Conservation (phyloP, 2,888 invertebrate species). For the Acrobasis repandana region DNA sequence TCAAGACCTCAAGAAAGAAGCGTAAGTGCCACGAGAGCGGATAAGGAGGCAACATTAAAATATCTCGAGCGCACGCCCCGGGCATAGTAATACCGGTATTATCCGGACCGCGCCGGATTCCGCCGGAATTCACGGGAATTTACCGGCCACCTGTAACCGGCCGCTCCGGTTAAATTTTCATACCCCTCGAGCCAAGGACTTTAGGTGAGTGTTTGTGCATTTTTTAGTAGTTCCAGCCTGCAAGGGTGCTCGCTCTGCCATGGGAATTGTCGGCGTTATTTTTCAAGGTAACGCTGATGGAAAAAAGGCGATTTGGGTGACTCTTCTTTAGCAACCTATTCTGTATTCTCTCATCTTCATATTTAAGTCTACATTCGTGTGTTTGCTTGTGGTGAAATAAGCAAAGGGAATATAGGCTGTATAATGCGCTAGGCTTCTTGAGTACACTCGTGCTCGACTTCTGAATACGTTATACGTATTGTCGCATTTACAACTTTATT, state of each 20-base stretch:
- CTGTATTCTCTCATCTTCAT: background rate
- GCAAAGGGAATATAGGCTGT: slow-evolving; percentile 5
- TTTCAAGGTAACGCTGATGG: slow-evolving; percentile 18
- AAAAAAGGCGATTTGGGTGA: slow-evolving; percentile 21
- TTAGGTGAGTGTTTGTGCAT: slow-evolving; percentile 60
- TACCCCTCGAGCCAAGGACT: slow-evolving; percentile 50
- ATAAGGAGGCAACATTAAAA: slow-evolving; percentile 37
- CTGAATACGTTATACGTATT: slow-evolving; percentile 14
- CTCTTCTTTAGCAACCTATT: background rate
- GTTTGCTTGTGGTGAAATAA: background rate
- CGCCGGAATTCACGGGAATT: slow-evolving; percentile 56
- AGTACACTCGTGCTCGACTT: slow-evolving; percentile 8
- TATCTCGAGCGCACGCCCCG: slow-evolving; percentile 36
- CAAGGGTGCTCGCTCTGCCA: slow-evolving; percentile 19
- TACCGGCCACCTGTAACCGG: slow-evolving; percentile 71
- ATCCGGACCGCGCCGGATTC: slow-evolving; percentile 53
- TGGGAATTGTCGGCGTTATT: slow-evolving; percentile 22
- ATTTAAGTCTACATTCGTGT: background rate
- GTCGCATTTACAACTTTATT: slow-evolving; percentile 17
- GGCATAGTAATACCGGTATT: slow-evolving; percentile 47
- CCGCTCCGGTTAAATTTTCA: slow-evolving; percentile 62
- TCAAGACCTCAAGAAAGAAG: slow-evolving; percentile 14
- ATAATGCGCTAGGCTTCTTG: slow-evolving; percentile 14
- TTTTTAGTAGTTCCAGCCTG: slow-evolving; percentile 42
- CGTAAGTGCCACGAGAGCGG: slow-evolving; percentile 12